phyloP scores from a whole-genome alignment of 1,140 invertebrate genomes.

The Steinernema khuongi region DNA sequence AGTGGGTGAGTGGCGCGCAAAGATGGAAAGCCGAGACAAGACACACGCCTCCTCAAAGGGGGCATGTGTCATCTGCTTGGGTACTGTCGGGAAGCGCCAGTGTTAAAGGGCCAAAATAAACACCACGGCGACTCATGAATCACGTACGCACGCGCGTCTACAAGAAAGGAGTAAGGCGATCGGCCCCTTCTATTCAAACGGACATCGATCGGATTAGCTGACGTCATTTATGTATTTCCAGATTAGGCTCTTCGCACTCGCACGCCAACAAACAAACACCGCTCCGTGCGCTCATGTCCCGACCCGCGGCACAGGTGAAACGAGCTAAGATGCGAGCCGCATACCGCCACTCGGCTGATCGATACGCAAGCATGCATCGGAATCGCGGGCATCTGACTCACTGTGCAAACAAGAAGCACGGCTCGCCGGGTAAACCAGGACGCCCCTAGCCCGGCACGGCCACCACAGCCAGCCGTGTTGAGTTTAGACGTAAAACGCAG shows the following conservation, averaged over 20 bases:
- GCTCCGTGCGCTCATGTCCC: not conserved
- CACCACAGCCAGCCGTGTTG: too few species aligned
- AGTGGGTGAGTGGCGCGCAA: not conserved
- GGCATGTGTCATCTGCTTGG: slow-evolving; percentile 4
- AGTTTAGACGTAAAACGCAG: too few species aligned
- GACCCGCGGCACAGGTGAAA: too few species aligned
- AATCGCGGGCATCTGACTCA: not conserved
- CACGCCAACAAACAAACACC: not conserved
- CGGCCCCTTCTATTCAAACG: not conserved
- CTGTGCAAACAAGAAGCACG: not conserved
- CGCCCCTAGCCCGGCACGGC: too few species aligned
- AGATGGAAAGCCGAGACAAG: not conserved
- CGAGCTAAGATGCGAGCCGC: not conserved
- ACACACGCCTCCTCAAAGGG: slow-evolving; percentile 12
- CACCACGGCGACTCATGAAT: slow-evolving; percentile 13
- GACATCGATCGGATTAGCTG: slow-evolving; percentile 14
- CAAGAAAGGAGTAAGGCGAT: slow-evolving; percentile 1
- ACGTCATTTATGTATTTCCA: slow-evolving; percentile 2
- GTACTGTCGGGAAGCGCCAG: slow-evolving; percentile 3
- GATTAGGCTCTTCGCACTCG: slow-evolving; percentile 8
- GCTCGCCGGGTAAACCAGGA: too few species aligned
- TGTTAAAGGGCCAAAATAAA: slow-evolving; percentile 9
- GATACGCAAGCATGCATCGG: not conserved
- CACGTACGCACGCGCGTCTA: slow-evolving; percentile 6
- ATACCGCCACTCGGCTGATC: not conserved